Evolutionary conservation across 2,888 invertebrate genomes (phyloP).

Genomic region (Leucophenga montana): DNA sequence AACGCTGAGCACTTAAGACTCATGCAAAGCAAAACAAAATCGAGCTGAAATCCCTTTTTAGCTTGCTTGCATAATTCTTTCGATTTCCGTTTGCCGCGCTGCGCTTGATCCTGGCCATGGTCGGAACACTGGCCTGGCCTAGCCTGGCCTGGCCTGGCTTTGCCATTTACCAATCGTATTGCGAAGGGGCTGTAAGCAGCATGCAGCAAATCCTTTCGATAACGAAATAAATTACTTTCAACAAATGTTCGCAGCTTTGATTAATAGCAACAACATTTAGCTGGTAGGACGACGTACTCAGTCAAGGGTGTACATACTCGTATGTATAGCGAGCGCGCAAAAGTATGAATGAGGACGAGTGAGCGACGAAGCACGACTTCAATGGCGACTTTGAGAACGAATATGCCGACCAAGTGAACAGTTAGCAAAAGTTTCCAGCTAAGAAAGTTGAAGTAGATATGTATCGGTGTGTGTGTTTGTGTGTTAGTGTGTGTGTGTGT

Average conservation of each 20-base stretch:
- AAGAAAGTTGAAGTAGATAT: constrained; percentile 10
- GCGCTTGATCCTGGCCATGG: too few relatives aligned
- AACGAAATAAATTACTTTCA: constrained; percentile 66
- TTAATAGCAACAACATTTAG: constrained; percentile 50
- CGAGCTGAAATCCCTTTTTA: constrained; percentile 32
- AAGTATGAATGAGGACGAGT: constrained; percentile 8
- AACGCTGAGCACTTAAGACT: not conserved
- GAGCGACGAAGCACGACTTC: constrained; percentile 4
- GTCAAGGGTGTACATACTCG: not conserved
- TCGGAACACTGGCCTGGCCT: too few relatives aligned
- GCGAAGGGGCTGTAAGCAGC: not conserved
- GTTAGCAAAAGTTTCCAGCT: constrained; percentile 14
- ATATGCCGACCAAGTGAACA: constrained; percentile 9
- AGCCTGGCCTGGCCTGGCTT: not conserved
- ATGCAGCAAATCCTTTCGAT: constrained; percentile 55
- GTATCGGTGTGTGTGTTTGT: too few relatives aligned
- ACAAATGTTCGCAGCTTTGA: constrained; percentile 63
- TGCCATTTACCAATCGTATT: too few relatives aligned
- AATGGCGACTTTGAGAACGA: not conserved
- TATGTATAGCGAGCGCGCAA: constrained; percentile 35
- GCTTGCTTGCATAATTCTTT: constrained; percentile 49
- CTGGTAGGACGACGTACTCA: constrained; percentile 9
- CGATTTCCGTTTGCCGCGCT: not conserved
- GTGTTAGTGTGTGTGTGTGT: constrained; percentile 29
- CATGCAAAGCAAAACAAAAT: constrained; percentile 3